Evolutionary conservation across 2,113 vertebrate species (phyloP), one percentile per base, ranked within the genome.

Genomic region (Misgurnus mizolepis): DNA sequence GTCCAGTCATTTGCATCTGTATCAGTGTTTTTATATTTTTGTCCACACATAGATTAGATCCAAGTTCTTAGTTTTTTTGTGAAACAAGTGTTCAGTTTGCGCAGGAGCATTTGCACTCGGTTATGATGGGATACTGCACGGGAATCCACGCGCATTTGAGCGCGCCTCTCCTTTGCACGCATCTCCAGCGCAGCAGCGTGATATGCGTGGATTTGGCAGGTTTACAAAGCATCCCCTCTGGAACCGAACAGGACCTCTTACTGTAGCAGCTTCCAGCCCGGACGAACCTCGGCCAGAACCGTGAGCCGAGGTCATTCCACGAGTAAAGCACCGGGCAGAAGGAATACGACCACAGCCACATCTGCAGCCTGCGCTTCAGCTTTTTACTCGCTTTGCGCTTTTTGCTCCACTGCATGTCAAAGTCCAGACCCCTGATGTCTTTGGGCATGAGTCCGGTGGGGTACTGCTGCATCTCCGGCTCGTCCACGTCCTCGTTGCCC

Each of bases 311-410:
- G 93, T 98, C 97, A 88, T 93, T 97, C 97, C 97, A 98, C 73
- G 94, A 92, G 93, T 96, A 95, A 85, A 93, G 87, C 22, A 99
- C 95, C 22, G 97, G 97, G 85, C 97, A 99, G 90, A 95, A 96
- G 6, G 96, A 95, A 90, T 96, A 95, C 67, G 95, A 95, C 96
- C 97, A 97, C 85, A 99, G 94, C 97, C 96, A 98, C 94, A 97
- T 94, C 93, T 98, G 96, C 88, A 98, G 89, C 91, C 95, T 94
- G 88, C 96, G 94, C 88, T 95, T 94, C 86, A 97, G 93, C 85
- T 98, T 98, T 92, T 95, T 95, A 82, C 94, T 96, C 69, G 96
- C 93, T 80, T 95, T 95, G 82, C 94, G 93, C 87, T 95, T 95
- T 87, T 95, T 96, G 85, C 95, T 93, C 88, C 94, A 89, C 89